Evolutionary conservation across 2,888 invertebrate species (phyloP), one percentile per base, ranked within the genome.

Genomic region (Pachliopta kotzebuea): DNA sequence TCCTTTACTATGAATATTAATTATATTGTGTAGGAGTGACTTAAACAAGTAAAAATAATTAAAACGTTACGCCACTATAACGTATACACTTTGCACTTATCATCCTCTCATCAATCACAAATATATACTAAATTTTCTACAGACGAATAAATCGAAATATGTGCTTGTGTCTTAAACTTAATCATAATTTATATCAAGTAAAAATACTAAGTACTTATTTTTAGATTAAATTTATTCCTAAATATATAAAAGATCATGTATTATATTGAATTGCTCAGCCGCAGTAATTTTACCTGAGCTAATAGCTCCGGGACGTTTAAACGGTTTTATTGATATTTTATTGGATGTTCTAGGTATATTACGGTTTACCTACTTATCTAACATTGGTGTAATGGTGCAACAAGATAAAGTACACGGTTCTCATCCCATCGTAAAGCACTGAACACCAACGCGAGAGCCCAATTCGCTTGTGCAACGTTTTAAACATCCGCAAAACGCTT

Each of bases 401-500:
- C 53, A 21, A 26, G 70, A 74, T 73, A 52, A 60, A 75, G 76
- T 78, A 83, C 70, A 66, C 76, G 52, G 17, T 54, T 71, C 72
- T 78, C 76, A 70, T 75, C 75, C 77, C 82, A 84, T 85, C 84
- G 81, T 80, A 83, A 80, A 75, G 76, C 76, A 71, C 76, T 65
- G 77, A 65, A 81, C 81, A 81, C 83, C 82, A 76, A 85, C 84
- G 86, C 89, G 89, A 88, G 86, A 85, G 87, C 85, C 84, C 88
- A 85, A 88, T 89, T 88, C 87, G 78, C 88, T 88, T 87, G 85
- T 84, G 86, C 86, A 89, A 88, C 79, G 81, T 80, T 87, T n/a
- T 88, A 89, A 90, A 90, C 85, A 90, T 90, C 90, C 90, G 88
- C 90, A 91, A 90, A 89, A 90, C 89, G 84, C 88, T 90, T 88